Evolutionary conservation across 2,888 invertebrate species (phyloP), one percentile per base, ranked within the genome.

Genomic region (Galeopsomyia nigrocyanea): DNA sequence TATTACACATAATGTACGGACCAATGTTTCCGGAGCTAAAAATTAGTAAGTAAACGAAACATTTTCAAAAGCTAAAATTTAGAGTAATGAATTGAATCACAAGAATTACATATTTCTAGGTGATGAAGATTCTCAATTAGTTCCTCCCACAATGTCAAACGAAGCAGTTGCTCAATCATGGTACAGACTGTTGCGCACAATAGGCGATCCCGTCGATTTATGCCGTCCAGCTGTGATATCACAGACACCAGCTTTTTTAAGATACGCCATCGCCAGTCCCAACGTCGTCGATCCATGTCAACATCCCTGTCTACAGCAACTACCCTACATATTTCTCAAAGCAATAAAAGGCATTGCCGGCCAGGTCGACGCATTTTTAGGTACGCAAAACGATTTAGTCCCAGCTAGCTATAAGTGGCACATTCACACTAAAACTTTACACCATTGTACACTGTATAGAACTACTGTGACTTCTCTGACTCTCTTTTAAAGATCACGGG

Each of bases 81-180:
- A 31, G 2, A 56, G 21, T 26, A 56, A n/a, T 61, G 14, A 61
- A 62, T 13, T 16, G 5, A 46, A 39, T 60, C 1, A 26, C 9
- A 39, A 22, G 21, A 49, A 50, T 63, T 63, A n/a, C 16, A 10
- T 22, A 50, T 63, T 53, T 26, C 49, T 80, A 95, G 96, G 92
- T 76, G 96, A 96, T 77, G 97, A 97, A 80, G 97, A 97, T 84
- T 89, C 90, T 3, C 91, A 91, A 79, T 87, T 97, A 58, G 93
- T 97, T 71, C 95, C 97, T 2, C 85, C 89, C 0, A 93, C 93
- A 64, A 97, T 98, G 94, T 91, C 92, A 56, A 92, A 94, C 74
- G 95, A 97, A 84, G 95, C 96, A 74, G 92, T 98, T 51, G 94
- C 95, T 71, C 98, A 99, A 88, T 94, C 95, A 80, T 98, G 98